Percentiles rank a stretch among this genome's conserved stretches.
These are phyloP conservation scores for Aptenodytes patagonicus DNA, from an alignment of 2,113 vertebrate genomes.

Conservation along the genomic window DNA sequence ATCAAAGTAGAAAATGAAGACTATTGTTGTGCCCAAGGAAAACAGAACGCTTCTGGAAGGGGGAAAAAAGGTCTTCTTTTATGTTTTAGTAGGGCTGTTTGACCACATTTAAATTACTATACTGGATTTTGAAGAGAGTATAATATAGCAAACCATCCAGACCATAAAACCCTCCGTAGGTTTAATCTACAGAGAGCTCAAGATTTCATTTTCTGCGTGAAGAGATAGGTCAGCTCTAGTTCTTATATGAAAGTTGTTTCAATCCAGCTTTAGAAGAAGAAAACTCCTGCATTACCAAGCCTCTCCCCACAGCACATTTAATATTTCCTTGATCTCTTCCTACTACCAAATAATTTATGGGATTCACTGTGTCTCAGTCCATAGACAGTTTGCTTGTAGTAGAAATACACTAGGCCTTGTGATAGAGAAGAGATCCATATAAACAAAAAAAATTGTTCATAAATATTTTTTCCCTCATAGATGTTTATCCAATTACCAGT, in stretches of 20 bases:
- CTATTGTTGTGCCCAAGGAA: neutral
- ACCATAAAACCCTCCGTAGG: accelerated
- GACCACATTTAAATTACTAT: neutral
- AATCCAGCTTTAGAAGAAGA: neutral
- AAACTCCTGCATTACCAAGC: neutral
- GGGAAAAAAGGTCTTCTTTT: neutral
- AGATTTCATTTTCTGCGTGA: neutral
- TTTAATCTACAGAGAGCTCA: neutral
- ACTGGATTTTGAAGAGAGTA: neutral
- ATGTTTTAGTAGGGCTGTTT: neutral
- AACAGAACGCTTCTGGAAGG: neutral
- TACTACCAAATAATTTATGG: neutral
- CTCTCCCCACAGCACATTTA: neutral
- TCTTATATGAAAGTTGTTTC: neutral
- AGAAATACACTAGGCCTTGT: neutral
- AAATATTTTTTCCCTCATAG: too few species aligned
- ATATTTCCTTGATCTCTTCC: neutral
- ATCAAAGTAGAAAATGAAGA: neutral
- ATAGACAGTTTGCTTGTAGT: neutral
- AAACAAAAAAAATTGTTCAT: neutral
- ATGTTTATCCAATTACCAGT: neutral
- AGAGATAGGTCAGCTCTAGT: neutral
- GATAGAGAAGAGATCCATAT: neutral
- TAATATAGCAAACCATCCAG: neutral
- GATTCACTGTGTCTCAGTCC: neutral